Percentiles rank a stretch among this genome's conserved stretches.
Conservation (phyloP, 1,140 invertebrate species). For the Littorina saxatilis region DNA sequence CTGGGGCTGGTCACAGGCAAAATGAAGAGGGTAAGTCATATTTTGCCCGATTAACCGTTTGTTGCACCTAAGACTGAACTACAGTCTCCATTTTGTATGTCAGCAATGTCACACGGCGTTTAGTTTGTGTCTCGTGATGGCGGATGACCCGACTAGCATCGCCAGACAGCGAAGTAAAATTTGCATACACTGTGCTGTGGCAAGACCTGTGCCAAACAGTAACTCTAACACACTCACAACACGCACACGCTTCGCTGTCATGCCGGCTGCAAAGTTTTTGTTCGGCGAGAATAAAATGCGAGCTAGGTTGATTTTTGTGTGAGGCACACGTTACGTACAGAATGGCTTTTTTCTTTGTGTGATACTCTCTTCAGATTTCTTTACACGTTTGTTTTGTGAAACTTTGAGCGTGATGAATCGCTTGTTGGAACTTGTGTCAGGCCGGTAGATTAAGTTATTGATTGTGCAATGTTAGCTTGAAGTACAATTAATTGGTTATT, state of each 20-base stretch:
- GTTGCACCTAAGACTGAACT: not conserved
- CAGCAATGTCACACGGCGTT: not conserved
- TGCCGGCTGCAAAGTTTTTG: not conserved
- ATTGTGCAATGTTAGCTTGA: too few species aligned
- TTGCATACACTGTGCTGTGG: slow-evolving; percentile 1
- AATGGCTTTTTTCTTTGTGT: not conserved
- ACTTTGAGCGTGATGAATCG: too few species aligned
- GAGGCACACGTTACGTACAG: not conserved
- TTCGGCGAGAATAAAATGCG: too few species aligned
- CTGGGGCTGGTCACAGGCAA: not conserved
- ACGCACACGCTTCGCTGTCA: not conserved
- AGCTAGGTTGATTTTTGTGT: not conserved
- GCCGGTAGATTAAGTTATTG: too few species aligned
- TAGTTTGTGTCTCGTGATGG: not conserved
- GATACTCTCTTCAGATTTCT: not conserved
- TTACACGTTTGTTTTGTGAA: too few species aligned
- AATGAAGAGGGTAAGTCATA: slow-evolving; percentile 16
- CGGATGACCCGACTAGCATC: not conserved
- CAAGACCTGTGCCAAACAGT: not conserved
- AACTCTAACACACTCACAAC: not conserved
- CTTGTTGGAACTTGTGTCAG: too few species aligned
- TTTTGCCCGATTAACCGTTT: not conserved
- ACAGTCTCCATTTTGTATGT: not conserved
- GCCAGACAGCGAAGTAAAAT: not conserved
- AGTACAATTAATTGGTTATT: too few species aligned